Evolutionary conservation across 2,888 invertebrate species (phyloP), one percentile per base, ranked within the genome.

Genomic region (Flexamia atlantica): DNA sequence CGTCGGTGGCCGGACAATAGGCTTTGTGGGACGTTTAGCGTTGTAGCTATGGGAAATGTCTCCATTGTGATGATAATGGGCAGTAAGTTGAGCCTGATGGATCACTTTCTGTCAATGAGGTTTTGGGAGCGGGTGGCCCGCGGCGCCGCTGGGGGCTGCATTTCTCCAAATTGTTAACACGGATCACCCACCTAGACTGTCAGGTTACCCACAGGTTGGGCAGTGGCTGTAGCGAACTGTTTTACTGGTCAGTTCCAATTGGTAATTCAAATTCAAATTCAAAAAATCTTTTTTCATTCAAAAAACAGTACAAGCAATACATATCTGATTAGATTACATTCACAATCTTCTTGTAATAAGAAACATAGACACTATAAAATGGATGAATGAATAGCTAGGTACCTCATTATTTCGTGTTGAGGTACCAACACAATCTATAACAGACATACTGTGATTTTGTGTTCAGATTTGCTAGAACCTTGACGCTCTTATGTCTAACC

Each of bases 41-140:
- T 57, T 20, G 20, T 20, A 23, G 23, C 57, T 50, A n/a, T 7
- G 23, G 23, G 36, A 36, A 36, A 36, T 36, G 36, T 36, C 12
- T 9, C 46, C 57, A 79, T 79, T 79, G 79, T 79, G 79, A 79
- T 57, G 79, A 28, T 20, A n/a, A 79, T 57, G 79, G 2, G 76
- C 2, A n/a, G 70, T 32, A 28, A 32, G 28, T n/a, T 70, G 70
- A 42, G 10, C 20, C 17, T 53, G 79, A 79, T 79, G 79, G 79
- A 79, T 79, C 28, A 46, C 46, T 70, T 40, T 25, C 12, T 20
- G 53, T 32, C 79, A 57, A n/a, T 32, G 17, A 53, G 79, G 79
- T 79, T 25, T 40, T 74, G 42, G 42, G 74, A 17, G 9, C 2
- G 25, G 5, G 70, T 17, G 28, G 74, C 42, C 57, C 57, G 28